A percentile compares a stretch with the other conserved stretches of the same genome.
These are phyloP conservation scores for Microtus pennsylvanicus DNA, from an alignment of 2,113 vertebrate species.

Conservation along the genomic window DNA sequence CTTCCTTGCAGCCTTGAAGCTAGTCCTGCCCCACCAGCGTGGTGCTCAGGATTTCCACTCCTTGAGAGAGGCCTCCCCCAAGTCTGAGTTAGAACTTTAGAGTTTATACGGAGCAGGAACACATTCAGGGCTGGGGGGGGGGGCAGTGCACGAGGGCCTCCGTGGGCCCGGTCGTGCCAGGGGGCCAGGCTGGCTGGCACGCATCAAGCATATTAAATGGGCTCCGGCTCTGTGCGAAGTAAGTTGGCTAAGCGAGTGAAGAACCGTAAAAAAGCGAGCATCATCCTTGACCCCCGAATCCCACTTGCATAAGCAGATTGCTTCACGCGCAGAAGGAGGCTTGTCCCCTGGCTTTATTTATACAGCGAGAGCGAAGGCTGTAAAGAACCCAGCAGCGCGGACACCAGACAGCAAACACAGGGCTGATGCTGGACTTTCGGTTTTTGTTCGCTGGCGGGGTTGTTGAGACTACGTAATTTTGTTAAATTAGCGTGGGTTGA, in stretches of 20 bases:
- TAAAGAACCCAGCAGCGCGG: neutral
- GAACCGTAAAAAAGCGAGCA: neutral
- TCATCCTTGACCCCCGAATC: conserved; percentile 33
- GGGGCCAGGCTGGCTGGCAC: neutral
- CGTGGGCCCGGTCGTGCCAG: neutral
- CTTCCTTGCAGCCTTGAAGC: neutral
- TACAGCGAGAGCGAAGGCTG: neutral
- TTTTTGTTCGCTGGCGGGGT: neutral
- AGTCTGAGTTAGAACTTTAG: neutral
- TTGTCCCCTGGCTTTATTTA: conserved; percentile 31
- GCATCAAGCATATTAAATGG: neutral
- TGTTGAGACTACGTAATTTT: neutral
- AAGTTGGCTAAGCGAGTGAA: conserved; percentile 1
- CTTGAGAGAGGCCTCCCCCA: neutral
- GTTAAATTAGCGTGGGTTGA: neutral
- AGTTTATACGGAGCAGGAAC: neutral
- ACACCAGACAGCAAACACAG: neutral
- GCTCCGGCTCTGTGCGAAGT: neutral
- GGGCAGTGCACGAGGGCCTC: neutral
- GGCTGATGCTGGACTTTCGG: neutral
- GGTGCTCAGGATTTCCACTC: neutral
- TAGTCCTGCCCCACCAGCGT: neutral
- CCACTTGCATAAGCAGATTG: conserved; percentile 50
- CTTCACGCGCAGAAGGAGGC: conserved; percentile 19
- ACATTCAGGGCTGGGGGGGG: neutral